A percentile compares a stretch with the other conserved stretches of the same genome.
Conservation (phyloP, 2,888 invertebrate species). For the Drosophila formosana region DNA sequence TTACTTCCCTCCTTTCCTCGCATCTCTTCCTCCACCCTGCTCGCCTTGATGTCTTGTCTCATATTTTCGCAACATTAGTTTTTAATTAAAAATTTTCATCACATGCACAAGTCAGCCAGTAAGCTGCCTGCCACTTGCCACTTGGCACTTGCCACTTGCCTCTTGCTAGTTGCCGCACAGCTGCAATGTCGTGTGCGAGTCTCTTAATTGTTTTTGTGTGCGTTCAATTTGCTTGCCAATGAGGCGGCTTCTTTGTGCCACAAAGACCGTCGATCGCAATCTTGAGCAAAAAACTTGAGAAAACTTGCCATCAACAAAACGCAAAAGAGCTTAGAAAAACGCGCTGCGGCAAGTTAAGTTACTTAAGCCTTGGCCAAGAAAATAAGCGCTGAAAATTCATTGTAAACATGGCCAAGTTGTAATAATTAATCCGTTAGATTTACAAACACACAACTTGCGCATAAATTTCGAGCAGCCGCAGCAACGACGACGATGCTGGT, state of each 20-base stretch:
- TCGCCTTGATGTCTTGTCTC: slow-evolving; percentile 46
- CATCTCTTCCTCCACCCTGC: not conserved
- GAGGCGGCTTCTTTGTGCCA: slow-evolving; percentile 16
- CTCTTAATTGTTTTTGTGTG: slow-evolving; percentile 43
- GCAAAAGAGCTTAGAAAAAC: slow-evolving; percentile 20
- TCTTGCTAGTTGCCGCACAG: slow-evolving; percentile 17
- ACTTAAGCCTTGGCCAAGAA: slow-evolving; percentile 41
- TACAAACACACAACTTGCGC: slow-evolving; percentile 67
- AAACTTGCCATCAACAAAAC: slow-evolving; percentile 2
- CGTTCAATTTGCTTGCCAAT: slow-evolving; percentile 51
- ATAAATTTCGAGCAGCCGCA: slow-evolving; percentile 49
- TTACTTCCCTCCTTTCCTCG: slow-evolving; percentile 5
- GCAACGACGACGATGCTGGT: slow-evolving; percentile 30
- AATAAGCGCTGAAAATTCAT: slow-evolving; percentile 56
- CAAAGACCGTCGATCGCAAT: slow-evolving; percentile 25
- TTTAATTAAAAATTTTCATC: slow-evolving; percentile 82
- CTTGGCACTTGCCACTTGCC: slow-evolving; percentile 24
- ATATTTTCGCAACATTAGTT: slow-evolving; percentile 83
- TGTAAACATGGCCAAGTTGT: slow-evolving; percentile 77
- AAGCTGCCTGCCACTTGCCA: slow-evolving; percentile 30
- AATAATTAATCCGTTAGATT: slow-evolving; percentile 82
- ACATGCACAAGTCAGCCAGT: slow-evolving; percentile 42
- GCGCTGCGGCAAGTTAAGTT: slow-evolving; percentile 35
- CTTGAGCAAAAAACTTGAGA: slow-evolving; percentile 8
- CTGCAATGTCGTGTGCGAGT: slow-evolving; percentile 30